Conservation (phyloP, 2,888 invertebrate genomes). For the Aethes cnicana region DNA sequence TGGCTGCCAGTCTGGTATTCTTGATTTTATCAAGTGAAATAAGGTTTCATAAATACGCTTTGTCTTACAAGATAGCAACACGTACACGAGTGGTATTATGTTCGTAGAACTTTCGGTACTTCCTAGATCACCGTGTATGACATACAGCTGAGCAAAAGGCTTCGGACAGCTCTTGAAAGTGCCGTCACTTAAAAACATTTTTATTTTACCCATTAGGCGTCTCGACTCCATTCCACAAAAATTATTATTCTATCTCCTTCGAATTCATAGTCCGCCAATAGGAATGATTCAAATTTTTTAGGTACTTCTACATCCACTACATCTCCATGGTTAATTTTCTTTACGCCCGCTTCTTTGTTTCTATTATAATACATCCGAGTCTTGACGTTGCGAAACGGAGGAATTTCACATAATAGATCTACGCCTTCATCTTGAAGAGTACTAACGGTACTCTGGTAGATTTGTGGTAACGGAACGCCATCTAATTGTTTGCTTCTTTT, state of each 20-base stretch:
- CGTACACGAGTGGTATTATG: neutral
- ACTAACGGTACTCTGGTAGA: neutral
- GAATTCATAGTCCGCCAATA: neutral
- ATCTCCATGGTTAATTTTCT: neutral
- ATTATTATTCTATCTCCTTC: no score
- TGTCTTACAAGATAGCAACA: neutral
- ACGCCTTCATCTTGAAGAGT: slow-evolving; percentile 1
- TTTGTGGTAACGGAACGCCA: neutral
- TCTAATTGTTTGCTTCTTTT: no score
- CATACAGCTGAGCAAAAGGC: neutral
- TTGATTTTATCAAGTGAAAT: neutral
- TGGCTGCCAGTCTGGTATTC: slow-evolving; percentile 4
- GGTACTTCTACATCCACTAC: neutral
- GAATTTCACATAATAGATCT: neutral
- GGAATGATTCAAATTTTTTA: neutral
- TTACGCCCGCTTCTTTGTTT: neutral
- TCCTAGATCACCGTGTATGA: neutral
- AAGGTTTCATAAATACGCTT: neutral
- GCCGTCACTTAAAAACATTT: neutral
- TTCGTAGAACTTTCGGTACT: neutral
- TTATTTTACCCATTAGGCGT: neutral
- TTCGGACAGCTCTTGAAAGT: neutral
- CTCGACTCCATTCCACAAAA: neutral
- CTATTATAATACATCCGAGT: slow-evolving; percentile 4
- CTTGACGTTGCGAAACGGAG: neutral